These are phyloP conservation scores for Saccostrea echinata DNA, from an alignment of 1,140 invertebrate genomes.

Conservation along the genomic window DNA sequence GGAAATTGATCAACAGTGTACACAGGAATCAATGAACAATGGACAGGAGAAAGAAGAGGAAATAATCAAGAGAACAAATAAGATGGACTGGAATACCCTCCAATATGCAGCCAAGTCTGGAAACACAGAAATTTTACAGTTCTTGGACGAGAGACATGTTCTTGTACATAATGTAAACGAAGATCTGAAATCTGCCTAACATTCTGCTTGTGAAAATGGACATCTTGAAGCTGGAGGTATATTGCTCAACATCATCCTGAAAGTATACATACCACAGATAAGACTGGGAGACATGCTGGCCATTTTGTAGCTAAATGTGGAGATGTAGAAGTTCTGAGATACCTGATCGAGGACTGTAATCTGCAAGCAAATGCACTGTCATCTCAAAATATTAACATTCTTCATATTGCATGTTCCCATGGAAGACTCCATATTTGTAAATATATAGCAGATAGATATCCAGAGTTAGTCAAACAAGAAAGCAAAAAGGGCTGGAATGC, in stretches of 20 bases:
- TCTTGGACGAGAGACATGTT: not conserved
- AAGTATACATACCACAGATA: not conserved
- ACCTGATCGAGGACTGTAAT: not conserved
- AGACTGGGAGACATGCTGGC: not conserved
- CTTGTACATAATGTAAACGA: not conserved
- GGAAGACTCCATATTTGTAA: not conserved
- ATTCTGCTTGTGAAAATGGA: not conserved
- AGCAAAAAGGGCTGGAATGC: not conserved
- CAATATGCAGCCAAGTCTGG: not conserved
- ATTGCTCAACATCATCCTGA: not conserved
- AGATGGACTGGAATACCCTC: not conserved
- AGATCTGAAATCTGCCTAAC: not conserved
- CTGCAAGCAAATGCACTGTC: not conserved
- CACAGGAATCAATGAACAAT: not conserved
- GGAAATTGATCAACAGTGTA: not conserved
- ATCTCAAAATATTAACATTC: not conserved
- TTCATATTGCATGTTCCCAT: not conserved
- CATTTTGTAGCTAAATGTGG: conserved; percentile 5
- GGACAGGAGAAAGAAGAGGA: not conserved
- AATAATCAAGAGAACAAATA: not conserved
- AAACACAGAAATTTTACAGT: not conserved
- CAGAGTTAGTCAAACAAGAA: not conserved
- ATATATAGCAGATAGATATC: not conserved
- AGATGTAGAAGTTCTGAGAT: not conserved
- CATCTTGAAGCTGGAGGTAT: not conserved